These are phyloP conservation scores for Clostera curtula DNA, from an alignment of 2,888 invertebrate species.

Conservation along the genomic window DNA sequence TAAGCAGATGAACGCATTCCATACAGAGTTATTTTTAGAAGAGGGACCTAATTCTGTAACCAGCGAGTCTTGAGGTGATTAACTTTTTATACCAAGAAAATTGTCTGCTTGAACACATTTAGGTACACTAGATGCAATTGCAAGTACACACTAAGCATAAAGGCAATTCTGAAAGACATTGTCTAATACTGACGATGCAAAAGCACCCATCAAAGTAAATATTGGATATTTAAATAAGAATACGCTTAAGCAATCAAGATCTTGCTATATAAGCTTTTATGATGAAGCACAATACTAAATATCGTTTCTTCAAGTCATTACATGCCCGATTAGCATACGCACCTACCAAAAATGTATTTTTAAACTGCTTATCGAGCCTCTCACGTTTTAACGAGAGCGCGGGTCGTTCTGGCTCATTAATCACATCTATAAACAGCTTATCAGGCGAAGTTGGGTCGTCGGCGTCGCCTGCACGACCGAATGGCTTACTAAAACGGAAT, in stretches of 20 bases:
- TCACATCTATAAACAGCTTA: constrained; percentile 13
- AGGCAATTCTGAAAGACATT: too few species aligned
- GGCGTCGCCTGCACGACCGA: constrained; percentile 17
- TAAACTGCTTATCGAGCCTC: neutral
- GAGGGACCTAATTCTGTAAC: constrained; percentile 54
- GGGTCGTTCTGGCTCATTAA: constrained; percentile 7
- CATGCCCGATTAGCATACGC: too few species aligned
- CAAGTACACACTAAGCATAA: too few species aligned
- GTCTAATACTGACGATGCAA: too few species aligned
- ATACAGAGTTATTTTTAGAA: constrained; percentile 46
- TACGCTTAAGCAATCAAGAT: too few species aligned
- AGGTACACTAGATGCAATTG: neutral
- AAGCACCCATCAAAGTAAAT: too few species aligned
- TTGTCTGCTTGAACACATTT: constrained; percentile 14
- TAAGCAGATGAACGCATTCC: constrained; percentile 67
- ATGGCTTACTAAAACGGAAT: constrained; percentile 16
- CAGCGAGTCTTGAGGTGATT: constrained; percentile 29
- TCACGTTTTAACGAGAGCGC: too few species aligned
- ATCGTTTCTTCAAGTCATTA: too few species aligned
- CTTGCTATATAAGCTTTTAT: too few species aligned
- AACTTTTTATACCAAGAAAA: constrained; percentile 16
- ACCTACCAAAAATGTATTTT: constrained; percentile 1
- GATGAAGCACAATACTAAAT: too few species aligned
- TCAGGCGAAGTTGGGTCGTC: constrained; percentile 3
- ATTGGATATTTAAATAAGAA: too few species aligned